Evolutionary conservation across 2,888 invertebrate genomes (phyloP).

Genomic region (Platynereis dumerilii): DNA sequence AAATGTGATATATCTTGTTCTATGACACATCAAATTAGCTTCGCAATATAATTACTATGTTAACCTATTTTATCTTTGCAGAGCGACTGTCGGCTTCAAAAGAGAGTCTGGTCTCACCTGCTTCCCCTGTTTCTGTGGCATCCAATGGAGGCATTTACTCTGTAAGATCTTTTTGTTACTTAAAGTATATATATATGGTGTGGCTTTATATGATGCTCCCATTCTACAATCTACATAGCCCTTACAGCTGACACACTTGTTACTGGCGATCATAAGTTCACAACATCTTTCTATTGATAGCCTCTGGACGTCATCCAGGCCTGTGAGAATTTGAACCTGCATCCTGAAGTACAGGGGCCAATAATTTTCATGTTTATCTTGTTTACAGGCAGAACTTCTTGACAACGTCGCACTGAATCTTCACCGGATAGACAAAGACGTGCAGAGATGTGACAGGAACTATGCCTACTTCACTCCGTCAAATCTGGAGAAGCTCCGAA

Average conservation of each 20-base stretch:
- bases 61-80: constrained; percentile 9
- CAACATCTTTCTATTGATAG: no score
- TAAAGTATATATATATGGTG: not conserved
- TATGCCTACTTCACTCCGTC: constrained; percentile 88
- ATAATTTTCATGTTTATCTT: not conserved
- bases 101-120: constrained; percentile 74
- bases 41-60: no score
- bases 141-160: constrained; percentile 90
- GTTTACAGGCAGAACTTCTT: constrained; percentile 77
- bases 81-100: constrained; percentile 54
- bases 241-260: no score
- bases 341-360: no score
- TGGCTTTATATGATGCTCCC: no score
- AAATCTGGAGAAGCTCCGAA: constrained; percentile 89
- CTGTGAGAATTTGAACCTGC: no score
- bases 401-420: constrained; percentile 79
- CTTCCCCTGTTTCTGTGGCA: constrained; percentile 81
- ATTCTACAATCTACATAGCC: no score
- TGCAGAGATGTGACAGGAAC: constrained; percentile 92
- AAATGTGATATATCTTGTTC: no score
- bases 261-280: no score
- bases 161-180: constrained; percentile 67
- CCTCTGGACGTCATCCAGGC: no score
- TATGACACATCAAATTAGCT: no score
- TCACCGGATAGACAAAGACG: constrained; percentile 95